Base-by-base conservation (phyloP, 30 jellyfish, hydroid and myxozoan species). In the Sanderia malayensis region DNA sequence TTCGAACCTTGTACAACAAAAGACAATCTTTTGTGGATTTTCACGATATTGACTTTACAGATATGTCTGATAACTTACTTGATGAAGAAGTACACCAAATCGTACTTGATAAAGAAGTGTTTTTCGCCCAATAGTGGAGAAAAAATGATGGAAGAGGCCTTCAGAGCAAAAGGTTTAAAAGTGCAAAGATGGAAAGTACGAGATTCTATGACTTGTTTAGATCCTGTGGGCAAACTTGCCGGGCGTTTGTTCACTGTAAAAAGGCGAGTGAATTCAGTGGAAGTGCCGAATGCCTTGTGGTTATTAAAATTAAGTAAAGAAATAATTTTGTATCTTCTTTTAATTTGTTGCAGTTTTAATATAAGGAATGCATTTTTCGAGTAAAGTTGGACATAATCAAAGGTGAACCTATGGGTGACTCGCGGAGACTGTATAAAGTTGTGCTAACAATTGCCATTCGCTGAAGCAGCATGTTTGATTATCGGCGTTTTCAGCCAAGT, bases 171-270 rank as follows among this genome's bases (percentile, higher is more conserved):
- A 32, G 2, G 33, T 7, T 19, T 71, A 19, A 70, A 71, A 46
- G 65, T 71, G 24, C 84, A 71, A 28, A 57, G 84, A 30, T 71
- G 84, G 84, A 71, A 59, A 60, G 60, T 72, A 22, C 58, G 84
- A 24, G 84, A 72, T 1, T 72, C 84, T 21, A 49, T 72, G 61
- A 37, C 65, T 20, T 30, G 31, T 1, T 45, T 67, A 37, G 73
- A 61, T 29, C 73, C 73, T 17, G 32, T 61, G 24, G 73, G 73
- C 3, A 61, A 61, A 61, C 73, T 61, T 25, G 52, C 73, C 28
- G 17, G 46, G 53, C 46, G 73, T 4, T 61, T 61, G 52, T 61
- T 61, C 25, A 23, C 73, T 25, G 73, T 61, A 1, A 29, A 29
- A 25, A 61, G 73, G 32, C 55, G 73, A 1, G 73, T 61, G 4